phyloP scores from a whole-genome alignment of 2,113 vertebrate genomes.

The Egretta garzetta region DNA sequence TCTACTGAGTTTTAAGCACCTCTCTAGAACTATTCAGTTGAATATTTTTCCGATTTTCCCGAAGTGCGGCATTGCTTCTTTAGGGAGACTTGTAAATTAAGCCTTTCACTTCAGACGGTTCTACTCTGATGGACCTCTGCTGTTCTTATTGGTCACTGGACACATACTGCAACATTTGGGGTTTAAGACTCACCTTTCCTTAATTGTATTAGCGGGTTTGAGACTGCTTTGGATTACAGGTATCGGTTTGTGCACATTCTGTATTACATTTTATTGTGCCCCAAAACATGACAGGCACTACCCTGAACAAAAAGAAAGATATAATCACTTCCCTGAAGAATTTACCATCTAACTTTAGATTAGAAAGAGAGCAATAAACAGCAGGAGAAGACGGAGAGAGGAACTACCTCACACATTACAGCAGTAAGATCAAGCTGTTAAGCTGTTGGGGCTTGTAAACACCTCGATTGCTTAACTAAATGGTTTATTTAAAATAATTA shows the following conservation, averaged over 20 bases:
- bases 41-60: constrained; percentile 1
- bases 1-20: constrained; percentile 34
- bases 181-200: background rate
- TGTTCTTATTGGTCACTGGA: constrained; percentile 11
- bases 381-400: constrained; percentile 45
- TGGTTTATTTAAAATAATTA: constrained; percentile 64
- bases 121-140: background rate
- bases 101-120: constrained; percentile 6
- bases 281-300: background rate
- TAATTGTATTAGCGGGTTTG: background rate
- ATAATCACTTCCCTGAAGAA: constrained; percentile 1
- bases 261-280: background rate
- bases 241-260: background rate
- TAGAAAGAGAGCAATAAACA: constrained; percentile 53
- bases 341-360: constrained; percentile 44
- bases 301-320: background rate
- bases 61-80: constrained; percentile 1
- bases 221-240: background rate
- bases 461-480: constrained; percentile 32
- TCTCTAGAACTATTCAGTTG: background rate
- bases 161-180: background rate
- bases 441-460: constrained; percentile 57
- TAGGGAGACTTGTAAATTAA: constrained; percentile 31
- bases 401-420: constrained; percentile 7
- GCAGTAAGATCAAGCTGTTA: constrained; percentile 49